Evolutionary conservation across 2,797 vertebrate species (phyloP).

Genomic region (Propithecus deckenii): DNA sequence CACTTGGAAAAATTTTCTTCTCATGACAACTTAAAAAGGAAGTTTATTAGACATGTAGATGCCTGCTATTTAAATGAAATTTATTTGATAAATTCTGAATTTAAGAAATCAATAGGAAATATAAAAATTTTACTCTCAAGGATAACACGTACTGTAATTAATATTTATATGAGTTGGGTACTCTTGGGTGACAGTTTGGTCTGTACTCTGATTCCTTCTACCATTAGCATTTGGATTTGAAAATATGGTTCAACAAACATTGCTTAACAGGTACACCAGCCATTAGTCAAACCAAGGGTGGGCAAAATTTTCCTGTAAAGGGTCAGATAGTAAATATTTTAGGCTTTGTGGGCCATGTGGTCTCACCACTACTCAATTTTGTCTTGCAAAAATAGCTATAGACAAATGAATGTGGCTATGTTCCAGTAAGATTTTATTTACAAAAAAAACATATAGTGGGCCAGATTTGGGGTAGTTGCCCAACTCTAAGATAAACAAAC

Average conservation of each 20-base stretch:
- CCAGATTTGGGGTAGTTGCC: not conserved
- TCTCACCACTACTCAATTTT: not conserved
- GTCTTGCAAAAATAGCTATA: not conserved
- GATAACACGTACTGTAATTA: not conserved
- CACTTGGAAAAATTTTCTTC: not conserved
- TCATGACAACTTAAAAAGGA: not conserved
- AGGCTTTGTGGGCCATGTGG: not conserved
- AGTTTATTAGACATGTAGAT: not conserved
- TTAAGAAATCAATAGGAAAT: slow-evolving; percentile 6
- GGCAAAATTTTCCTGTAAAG: not conserved
- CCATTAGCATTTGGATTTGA: not conserved
- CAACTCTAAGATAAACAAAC: not conserved
- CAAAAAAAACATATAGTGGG: not conserved
- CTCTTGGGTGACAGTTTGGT: not conserved
- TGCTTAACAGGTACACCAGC: not conserved
- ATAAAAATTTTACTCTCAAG: not conserved
- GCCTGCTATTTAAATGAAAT: not conserved
- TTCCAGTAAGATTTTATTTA: not conserved
- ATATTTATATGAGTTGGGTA: not conserved
- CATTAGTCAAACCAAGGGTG: not conserved
- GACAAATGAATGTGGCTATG: not conserved
- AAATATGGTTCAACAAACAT: not conserved
- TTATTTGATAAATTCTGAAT: not conserved
- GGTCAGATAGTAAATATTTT: not conserved
- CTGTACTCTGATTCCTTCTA: not conserved